These are phyloP conservation scores for Netelia inedita DNA, from an alignment of 2,888 invertebrate genomes.

Conservation along the genomic window DNA sequence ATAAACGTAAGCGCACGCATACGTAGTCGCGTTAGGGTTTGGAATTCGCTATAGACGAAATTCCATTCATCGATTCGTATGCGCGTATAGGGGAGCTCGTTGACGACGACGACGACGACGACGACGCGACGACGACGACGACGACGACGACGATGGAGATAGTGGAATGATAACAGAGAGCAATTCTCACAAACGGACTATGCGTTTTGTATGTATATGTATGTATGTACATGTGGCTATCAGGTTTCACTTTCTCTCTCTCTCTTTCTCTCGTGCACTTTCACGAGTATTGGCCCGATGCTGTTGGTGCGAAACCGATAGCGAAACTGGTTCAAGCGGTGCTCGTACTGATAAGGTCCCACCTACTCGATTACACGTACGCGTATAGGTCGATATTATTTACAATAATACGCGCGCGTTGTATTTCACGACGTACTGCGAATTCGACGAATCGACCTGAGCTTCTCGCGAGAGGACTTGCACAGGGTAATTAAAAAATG, in stretches of 20 bases:
- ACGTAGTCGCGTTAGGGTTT: background rate
- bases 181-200: slow-evolving; percentile 66
- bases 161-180: slow-evolving; percentile 47
- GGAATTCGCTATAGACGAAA: slow-evolving; percentile 40
- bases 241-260: slow-evolving; percentile 21
- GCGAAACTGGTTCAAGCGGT: slow-evolving; percentile 67
- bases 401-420: slow-evolving; percentile 3
- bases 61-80: slow-evolving; percentile 61
- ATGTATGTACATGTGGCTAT: slow-evolving; percentile 30
- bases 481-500: too few relatives aligned
- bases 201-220: slow-evolving; percentile 6
- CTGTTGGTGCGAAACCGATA: slow-evolving; percentile 57
- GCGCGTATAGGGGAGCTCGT: slow-evolving; percentile 17
- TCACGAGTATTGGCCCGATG: slow-evolving; percentile 24
- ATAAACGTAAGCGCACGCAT: background rate
- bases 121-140: slow-evolving; percentile 24
- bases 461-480: background rate
- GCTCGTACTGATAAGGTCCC: slow-evolving; percentile 53
- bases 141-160: slow-evolving; percentile 35
- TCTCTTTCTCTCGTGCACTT: background rate
- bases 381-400: slow-evolving; percentile 3
- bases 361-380: background rate
- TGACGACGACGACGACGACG: slow-evolving; percentile 18
- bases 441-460: background rate
- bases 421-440: background rate